Percentiles rank a stretch among this genome's conserved stretches.
These are phyloP conservation scores for Tenthredo notha DNA, from an alignment of 2,888 invertebrate species.

Conservation along the genomic window DNA sequence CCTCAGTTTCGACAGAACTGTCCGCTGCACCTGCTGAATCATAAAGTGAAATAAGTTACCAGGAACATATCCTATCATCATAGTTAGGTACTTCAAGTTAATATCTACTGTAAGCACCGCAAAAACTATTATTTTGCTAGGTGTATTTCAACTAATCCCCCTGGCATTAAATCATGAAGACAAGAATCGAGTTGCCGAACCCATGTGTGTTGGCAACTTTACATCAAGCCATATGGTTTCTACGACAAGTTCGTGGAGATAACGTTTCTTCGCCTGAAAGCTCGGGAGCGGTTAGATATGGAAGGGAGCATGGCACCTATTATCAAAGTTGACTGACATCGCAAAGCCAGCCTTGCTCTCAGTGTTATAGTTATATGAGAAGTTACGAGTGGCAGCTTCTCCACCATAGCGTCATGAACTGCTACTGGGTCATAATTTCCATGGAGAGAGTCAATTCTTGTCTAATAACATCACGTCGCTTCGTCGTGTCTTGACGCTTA, in stretches of 20 bases:
- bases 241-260: background rate
- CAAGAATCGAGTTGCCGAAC: too few species aligned
- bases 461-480: background rate
- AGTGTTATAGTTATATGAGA: conserved; percentile 18
- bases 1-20: conserved; percentile 74
- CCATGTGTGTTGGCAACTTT: background rate
- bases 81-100: background rate
- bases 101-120: background rate
- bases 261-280: background rate
- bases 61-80: too few species aligned
- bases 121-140: background rate
- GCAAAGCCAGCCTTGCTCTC: background rate
- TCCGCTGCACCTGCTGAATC: conserved; percentile 4
- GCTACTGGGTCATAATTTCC: background rate
- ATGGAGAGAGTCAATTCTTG: background rate
- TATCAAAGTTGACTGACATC: conserved; percentile 44
- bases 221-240: background rate
- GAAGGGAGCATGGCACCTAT: conserved; percentile 34
- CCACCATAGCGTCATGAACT: background rate
- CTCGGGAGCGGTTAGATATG: conserved; percentile 18
- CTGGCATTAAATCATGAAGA: background rate
- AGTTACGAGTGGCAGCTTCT: conserved; percentile 34
- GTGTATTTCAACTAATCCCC: background rate
- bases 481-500: background rate
- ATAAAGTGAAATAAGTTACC: background rate